phyloP scores from a whole-genome alignment of 2,797 vertebrate genomes.

The Leuciscus waleckii region DNA sequence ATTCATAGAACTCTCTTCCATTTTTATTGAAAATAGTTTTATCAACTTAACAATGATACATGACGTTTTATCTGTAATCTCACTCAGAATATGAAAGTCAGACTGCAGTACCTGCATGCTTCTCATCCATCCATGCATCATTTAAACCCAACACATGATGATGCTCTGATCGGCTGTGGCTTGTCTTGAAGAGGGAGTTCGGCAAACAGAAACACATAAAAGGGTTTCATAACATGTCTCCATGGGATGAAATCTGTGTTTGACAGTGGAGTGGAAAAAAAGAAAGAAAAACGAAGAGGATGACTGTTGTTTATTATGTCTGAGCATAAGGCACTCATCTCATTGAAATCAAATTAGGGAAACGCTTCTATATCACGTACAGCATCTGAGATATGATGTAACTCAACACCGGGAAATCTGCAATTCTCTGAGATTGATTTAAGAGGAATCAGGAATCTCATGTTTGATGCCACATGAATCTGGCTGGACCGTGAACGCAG shows the following conservation, averaged over 20 bases:
- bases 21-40: constrained; percentile 9
- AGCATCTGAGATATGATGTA: constrained; percentile 17
- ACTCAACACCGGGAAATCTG: constrained; percentile 34
- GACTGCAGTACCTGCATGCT: constrained; percentile 46
- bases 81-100: constrained; percentile 17
- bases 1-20: neutral
- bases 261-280: constrained; percentile 35
- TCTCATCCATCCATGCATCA: constrained; percentile 60
- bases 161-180: constrained; percentile 25
- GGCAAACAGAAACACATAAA: constrained; percentile 43
- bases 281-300: neutral
- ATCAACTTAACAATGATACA: constrained; percentile 13
- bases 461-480: constrained; percentile 60
- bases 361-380: constrained; percentile 24
- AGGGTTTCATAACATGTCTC: constrained; percentile 33
- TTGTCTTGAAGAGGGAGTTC: constrained; percentile 24
- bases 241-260: constrained; percentile 39
- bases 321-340: constrained; percentile 35
- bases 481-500: constrained; percentile 53
- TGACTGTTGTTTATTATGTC: constrained; percentile 32
- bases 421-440: constrained; percentile 64
- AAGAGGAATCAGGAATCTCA: constrained; percentile 70
- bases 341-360: constrained; percentile 36
- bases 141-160: constrained; percentile 52
- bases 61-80: constrained; percentile 14